Evolutionary conservation across 2,888 invertebrate species (phyloP), one percentile per base, ranked within the genome.

Genomic region (Gari tellinella): DNA sequence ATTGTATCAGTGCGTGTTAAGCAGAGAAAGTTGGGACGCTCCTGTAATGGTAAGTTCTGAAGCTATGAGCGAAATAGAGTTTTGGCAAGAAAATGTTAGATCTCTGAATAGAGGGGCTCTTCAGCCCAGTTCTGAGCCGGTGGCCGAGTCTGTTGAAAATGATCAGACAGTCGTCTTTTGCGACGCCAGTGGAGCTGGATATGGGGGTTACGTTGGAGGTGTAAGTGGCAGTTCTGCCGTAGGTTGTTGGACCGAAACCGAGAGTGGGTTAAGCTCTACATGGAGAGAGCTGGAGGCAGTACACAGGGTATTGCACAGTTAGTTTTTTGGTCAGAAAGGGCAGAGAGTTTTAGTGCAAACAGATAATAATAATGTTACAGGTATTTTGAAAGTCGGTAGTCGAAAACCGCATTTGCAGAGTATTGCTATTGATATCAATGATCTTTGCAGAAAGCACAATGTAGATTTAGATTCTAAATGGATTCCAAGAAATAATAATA

Each of bases 401-500:
- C 46, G 46, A 40, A 56, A 62, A 19, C 15, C 1, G 5, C 25
- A 57, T 10, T 41, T 57, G 45, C 55, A 55, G 38, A 21, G 19
- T 2, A 40, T 55, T 12, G 55, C 55, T 5, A 8, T 43, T 17
- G 19, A 43, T 25, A 61, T 49, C 15, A 41, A 48, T 49, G 7
- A 37, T 8, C 49, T 61, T 37, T 61, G 61, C 38, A 12, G 3
- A 1, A 21, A 23, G 19, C n/a, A 61, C 38, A 19, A 21, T 19
- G 19, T 61, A 8, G 10, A 2, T 7, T 40, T 61, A 49, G 38
- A 38, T 1, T 4, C 45, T 19, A 31, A 53, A 40, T 72, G 67
- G 67, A 62, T 76, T 17, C 64, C 61, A 14, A 60, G 67, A 41
- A 15, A 25, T 25, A 43, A 76, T 14, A 72, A 67, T 40, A 14